Base-by-base conservation (phyloP, 1,140 invertebrate species). In the Conus betulinus region DNA sequence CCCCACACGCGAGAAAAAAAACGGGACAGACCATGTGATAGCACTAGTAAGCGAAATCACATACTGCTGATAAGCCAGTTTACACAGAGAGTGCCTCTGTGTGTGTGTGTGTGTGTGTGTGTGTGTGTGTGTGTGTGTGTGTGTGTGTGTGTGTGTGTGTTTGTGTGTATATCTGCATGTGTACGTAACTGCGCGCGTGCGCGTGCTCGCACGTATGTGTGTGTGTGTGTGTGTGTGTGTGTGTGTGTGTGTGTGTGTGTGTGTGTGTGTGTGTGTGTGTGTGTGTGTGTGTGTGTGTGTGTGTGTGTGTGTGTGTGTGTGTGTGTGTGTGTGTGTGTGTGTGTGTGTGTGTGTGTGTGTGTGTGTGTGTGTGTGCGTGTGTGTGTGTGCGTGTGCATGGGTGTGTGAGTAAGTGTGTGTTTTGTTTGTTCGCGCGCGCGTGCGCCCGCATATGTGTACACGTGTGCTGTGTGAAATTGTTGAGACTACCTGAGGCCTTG, bases 81-180 rank as follows among this genome's bases (percentile, higher is more conserved):
- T 39, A 39, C 39, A 39, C 39, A 39, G 39, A 39, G 39, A 39
- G 39, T 39, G 39, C 39, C 39, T 39, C 39, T 39, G 39, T 39
- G 39, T 39, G 39, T 39, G 39, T 39, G 39, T 39, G 39, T 39
- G 39, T 39, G 39, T 39, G 39, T 39, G 39, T 39, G 39, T 39
- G 39, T 39, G 39, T 39, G 39, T 39, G 39, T 39, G 39, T 39
- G 39, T 39, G 13, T 57, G 81, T 57, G 27, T n/a, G 51, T 17
- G 81, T 57, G 81, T 57, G 81, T 57, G 81, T n/a, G 15, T 57
- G 81, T 81, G 5, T 81, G 79, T 81, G 5, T 81, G 79, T 57
- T 51, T 83, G 53, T 83, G 81, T 83, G 81, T 83, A 52, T 83
- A 52, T 83, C 13, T 83, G 81, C 55, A 52, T 83, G 81, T 83